Evolutionary conservation across 1,140 invertebrate species (phyloP), one percentile per base, ranked within the genome.

Genomic region (Zophobas atratus): DNA sequence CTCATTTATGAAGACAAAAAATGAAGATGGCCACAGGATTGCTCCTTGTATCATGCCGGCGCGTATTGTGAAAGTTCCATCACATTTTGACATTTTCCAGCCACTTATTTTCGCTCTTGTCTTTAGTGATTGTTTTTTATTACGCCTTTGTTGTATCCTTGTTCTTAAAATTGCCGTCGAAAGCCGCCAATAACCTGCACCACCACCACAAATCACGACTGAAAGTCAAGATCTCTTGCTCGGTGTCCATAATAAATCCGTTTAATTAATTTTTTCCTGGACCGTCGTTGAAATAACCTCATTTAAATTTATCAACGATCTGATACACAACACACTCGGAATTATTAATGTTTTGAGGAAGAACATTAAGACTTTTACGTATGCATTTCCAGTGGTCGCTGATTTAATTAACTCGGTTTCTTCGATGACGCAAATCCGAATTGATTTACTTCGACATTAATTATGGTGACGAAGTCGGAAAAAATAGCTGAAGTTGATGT

Each of bases 371-470:
- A 8, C 1, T 35, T 46, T 46, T 46, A 46, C 43, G 43, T 8
- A 46, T 46, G 43, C 43, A 46, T 8, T 46, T 46, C 43, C 43
- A 46, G 2, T 60, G 33, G 5, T 38, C 56, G 33, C 56, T 6
- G 32, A 67, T 67, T 67, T 39, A 67, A 67, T 67, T 67, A 67
- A 67, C n/a, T 48, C 60, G 60, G 36, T 53, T 34, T 41, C n/a
- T 71, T 71, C 46, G 8, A 3, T 76, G 75, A 76, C 75, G 75
- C 75, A 76, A 76, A 76, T 8, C 75, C 2, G 36, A 76, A 48
- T 51, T 76, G 75, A 76, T 67, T 76, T 76, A 76, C 60, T 76
- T 67, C 56, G 46, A 67, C 57, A 76, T 60, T 76, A 76, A 76
- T 76, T 76, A 51, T 36, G 67, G 46, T 43, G 46, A 75, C 74